Evolutionary conservation across 1,140 invertebrate genomes (phyloP).

Genomic region (Microvelia longipes): DNA sequence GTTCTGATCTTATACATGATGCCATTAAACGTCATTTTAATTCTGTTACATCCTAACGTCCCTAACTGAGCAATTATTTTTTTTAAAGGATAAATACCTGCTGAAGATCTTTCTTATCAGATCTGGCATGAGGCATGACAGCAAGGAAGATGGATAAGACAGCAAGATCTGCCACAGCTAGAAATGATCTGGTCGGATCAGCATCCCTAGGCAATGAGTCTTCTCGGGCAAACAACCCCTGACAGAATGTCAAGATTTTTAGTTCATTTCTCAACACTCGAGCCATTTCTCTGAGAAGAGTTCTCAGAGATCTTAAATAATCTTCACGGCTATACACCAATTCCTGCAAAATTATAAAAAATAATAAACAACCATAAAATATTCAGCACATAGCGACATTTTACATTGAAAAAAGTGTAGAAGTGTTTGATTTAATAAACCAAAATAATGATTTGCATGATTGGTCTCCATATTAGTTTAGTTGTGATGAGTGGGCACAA

Average conservation of each 20-base stretch:
- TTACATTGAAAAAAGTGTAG: constrained; percentile 21
- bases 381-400: too few relatives aligned
- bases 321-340: constrained; percentile 77
- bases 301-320: constrained; percentile 67
- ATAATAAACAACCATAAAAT: constrained; percentile 4
- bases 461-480: too few relatives aligned
- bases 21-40: too few relatives aligned
- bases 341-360: constrained; percentile 45
- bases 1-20: too few relatives aligned
- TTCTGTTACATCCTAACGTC: too few relatives aligned
- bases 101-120: constrained; percentile 43
- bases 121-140: constrained; percentile 44
- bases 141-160: constrained; percentile 69
- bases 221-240: constrained; percentile 46
- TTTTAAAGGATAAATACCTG: too few relatives aligned
- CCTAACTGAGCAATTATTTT: too few relatives aligned
- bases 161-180: constrained; percentile 67
- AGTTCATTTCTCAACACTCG: constrained; percentile 65
- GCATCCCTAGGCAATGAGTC: constrained; percentile 38
- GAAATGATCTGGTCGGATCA: constrained; percentile 67
- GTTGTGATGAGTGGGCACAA: too few relatives aligned
- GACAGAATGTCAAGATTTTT: constrained; percentile 51
- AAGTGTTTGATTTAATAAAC: background rate
- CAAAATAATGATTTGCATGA: constrained; percentile 5
- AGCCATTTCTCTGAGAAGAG: constrained; percentile 64